Percentiles rank a stretch among this genome's conserved stretches.
Conservation (phyloP, 2,797 vertebrate species). For the Periophthalmus magnuspinnatus region DNA sequence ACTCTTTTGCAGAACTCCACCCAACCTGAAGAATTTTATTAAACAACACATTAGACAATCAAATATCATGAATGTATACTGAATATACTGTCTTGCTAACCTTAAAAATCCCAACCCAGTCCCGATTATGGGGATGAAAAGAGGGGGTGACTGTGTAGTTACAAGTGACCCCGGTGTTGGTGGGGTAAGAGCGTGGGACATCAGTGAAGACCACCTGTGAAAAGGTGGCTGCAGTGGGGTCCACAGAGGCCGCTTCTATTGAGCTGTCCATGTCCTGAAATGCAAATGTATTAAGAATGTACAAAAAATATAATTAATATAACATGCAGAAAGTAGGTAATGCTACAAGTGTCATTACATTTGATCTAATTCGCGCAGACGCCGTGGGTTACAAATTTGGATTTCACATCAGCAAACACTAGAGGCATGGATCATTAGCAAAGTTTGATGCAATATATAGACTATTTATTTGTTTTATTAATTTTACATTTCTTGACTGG, state of each 20-base stretch:
- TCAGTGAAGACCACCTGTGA: conserved; percentile 85
- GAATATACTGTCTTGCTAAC: conserved; percentile 57
- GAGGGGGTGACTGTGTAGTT: conserved; percentile 71
- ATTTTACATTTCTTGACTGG: no score
- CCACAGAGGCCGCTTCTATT: conserved; percentile 44
- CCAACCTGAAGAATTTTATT: conserved; percentile 80
- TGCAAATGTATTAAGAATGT: not conserved
- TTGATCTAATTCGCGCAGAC: not conserved
- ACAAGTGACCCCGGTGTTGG: conserved; percentile 75
- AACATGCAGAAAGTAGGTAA: no score
- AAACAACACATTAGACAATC: not conserved
- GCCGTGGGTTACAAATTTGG: no score
- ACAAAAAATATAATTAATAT: not conserved
- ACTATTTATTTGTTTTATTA: no score
- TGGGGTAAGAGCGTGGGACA: conserved; percentile 78
- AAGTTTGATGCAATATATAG: no score
- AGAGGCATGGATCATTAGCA: not conserved
- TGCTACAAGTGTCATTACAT: no score
- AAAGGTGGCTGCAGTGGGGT: conserved; percentile 61
- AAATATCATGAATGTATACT: not conserved
- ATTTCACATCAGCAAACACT: not conserved
- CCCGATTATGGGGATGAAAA: conserved; percentile 73
- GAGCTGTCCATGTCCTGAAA: conserved; percentile 68
- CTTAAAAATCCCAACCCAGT: conserved; percentile 94
- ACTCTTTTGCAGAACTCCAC: conserved; percentile 86